These are phyloP conservation scores for Orientallactaga sibirica DNA, from an alignment of 2,797 vertebrate species.

Conservation along the genomic window DNA sequence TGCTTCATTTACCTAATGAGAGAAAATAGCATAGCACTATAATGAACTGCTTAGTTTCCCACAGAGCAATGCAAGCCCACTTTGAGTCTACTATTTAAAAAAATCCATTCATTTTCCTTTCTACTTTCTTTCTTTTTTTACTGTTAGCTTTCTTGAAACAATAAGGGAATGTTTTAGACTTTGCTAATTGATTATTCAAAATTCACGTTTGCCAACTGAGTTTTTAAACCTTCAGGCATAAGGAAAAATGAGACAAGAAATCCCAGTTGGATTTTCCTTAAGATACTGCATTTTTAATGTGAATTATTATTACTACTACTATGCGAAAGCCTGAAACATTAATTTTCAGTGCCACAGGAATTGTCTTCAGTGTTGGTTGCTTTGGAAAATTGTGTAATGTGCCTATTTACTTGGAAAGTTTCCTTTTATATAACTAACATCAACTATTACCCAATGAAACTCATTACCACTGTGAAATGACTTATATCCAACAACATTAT, in stretches of 20 bases:
- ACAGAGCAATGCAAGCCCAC: constrained; percentile 1
- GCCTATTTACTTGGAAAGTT: constrained; percentile 70
- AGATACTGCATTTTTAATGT: constrained; percentile 61
- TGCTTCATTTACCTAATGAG: constrained; percentile 49
- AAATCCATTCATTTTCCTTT: background rate
- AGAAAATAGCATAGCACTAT: constrained; percentile 47
- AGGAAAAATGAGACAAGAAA: constrained; percentile 83
- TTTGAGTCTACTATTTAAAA: constrained; percentile 25
- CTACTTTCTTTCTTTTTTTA: background rate
- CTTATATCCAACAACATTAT: constrained; percentile 23
- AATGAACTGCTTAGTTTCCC: constrained; percentile 56
- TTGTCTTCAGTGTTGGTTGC: background rate
- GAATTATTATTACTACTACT: constrained; percentile 80
- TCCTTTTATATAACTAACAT: constrained; percentile 36
- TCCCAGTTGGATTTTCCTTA: constrained; percentile 75
- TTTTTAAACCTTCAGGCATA: constrained; percentile 76
- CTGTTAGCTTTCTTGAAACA: constrained; percentile 21
- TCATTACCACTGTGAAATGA: background rate
- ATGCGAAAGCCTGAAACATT: constrained; percentile 76
- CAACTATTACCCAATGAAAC: background rate
- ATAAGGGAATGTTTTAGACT: constrained; percentile 58
- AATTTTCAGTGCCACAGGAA: constrained; percentile 71
- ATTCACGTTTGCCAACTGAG: constrained; percentile 63
- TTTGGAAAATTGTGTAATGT: constrained; percentile 48
- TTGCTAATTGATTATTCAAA: constrained; percentile 78